Base-by-base conservation (phyloP, 2,797 vertebrate genomes). In the Acrossocheilus fasciatus region DNA sequence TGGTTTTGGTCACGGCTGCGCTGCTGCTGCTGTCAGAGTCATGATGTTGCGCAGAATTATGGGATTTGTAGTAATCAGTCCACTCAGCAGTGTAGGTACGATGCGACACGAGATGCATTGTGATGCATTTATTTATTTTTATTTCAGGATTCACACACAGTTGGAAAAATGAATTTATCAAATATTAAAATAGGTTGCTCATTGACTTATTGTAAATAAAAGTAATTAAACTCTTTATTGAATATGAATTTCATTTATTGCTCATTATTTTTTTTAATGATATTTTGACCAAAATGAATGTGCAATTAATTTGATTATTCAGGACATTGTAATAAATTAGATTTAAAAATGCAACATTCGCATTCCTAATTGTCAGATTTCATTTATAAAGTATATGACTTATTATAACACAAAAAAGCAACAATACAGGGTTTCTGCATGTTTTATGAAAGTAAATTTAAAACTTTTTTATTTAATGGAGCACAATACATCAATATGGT, bases 41-140 rank as follows among this genome's bases (percentile, higher is more conserved):
- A 75, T 39, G 89, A 88, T 88, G 83, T 78, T 90, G 88, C 82
- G 88, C 90, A 74, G 92, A 91, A 92, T 91, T 62, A 4, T 93
- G 92, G 93, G 93, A 92, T 54, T 83, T 83, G 79, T 78, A 74
- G 87, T 59, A 47, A 41, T 5, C 4, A 12, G 43, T 68, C 34
- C 9, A 11, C 23, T 8, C 11, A 30, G 7, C 9, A 30, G n/a
- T 4, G 26, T 15, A 47, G 1, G 30, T 17, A 23, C 34, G 2
- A 79, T 54, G 64, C 34, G 41, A 52, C 47, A 54, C 34, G 10
- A 18, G 11, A 15, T 20, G 15, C 15, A 2, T 50, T 17, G 47
- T 6, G 47, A 50, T 17, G 47, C 47, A 17, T 50, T 15, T 17
- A 15, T 50, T 50, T 47, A 47, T 6, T 47, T 4, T 45, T 47